These are phyloP conservation scores for Heliocidaris erythrogramma DNA, from an alignment of 35 echinoderm and acorn worm species.

Conservation along the genomic window DNA sequence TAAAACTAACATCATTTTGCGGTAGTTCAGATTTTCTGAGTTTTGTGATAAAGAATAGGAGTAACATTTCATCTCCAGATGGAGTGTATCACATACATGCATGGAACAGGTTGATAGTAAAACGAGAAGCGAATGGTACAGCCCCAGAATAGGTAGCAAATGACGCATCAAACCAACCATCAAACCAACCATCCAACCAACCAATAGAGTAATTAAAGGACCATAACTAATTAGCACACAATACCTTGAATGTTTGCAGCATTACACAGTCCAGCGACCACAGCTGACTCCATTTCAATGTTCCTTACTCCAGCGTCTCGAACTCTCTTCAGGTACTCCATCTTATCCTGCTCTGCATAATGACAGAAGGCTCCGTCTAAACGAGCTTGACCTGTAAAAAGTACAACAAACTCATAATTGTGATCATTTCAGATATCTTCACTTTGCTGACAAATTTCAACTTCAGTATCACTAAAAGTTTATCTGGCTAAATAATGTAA, in stretches of 20 bases:
- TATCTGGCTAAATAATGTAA: neutral
- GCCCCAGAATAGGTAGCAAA: no score
- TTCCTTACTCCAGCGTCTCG: slow-evolving; percentile 78
- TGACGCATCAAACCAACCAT: no score
- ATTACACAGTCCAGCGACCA: slow-evolving; percentile 81
- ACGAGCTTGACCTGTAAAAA: slow-evolving; percentile 73
- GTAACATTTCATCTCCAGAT: no score
- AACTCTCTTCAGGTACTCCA: slow-evolving; percentile 72
- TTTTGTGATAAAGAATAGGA: no score
- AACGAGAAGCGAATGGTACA: no score
- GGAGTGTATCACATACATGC: no score
- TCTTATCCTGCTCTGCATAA: slow-evolving; percentile 81
- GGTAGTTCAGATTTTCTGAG: no score
- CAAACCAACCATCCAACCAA: no score
- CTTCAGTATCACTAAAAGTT: neutral
- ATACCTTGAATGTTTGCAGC: slow-evolving; percentile 71
- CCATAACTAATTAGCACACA: neutral
- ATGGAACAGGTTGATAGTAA: no score
- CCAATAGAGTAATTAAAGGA: neutral
- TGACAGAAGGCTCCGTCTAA: slow-evolving; percentile 95
- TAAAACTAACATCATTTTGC: no score
- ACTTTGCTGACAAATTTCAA: neutral
- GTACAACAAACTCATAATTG: neutral
- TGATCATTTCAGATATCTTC: neutral
- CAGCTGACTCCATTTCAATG: slow-evolving; percentile 92